Evolutionary conservation across 1,140 invertebrate species (phyloP).

Genomic region (Branchinecta lynchi): DNA sequence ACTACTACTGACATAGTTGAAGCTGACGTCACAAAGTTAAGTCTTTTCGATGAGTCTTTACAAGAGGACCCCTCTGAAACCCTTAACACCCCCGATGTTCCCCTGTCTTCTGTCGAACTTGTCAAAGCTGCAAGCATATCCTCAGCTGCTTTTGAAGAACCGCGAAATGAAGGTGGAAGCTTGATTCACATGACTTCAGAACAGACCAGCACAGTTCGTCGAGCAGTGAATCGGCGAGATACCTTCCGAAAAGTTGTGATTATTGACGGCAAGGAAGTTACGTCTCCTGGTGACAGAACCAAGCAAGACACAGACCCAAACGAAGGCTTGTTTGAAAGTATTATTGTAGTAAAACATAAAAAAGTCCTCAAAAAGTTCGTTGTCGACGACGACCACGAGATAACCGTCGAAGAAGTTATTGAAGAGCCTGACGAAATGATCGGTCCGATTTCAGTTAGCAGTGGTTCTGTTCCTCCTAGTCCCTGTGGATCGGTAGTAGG

Average conservation of each 20-base stretch:
- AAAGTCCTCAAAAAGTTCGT: slow-evolving; percentile 54
- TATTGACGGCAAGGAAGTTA: background rate
- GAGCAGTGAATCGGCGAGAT: background rate
- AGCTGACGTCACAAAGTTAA: too few relatives aligned
- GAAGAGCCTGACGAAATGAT: slow-evolving; percentile 67
- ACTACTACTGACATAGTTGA: too few relatives aligned
- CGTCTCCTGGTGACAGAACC: background rate
- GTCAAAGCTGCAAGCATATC: too few relatives aligned
- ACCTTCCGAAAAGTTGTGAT: slow-evolving; percentile 2
- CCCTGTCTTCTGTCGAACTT: too few relatives aligned
- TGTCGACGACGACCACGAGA: slow-evolving; percentile 64
- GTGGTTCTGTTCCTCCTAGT: background rate
- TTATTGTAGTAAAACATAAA: slow-evolving; percentile 50
- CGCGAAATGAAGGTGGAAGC: too few relatives aligned
- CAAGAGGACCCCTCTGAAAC: too few relatives aligned
- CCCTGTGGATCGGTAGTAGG: too few relatives aligned
- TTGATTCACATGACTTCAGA: too few relatives aligned
- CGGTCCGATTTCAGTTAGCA: slow-evolving; percentile 18
- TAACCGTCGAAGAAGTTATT: slow-evolving; percentile 58
- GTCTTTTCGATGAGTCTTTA: too few relatives aligned
- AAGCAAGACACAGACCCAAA: background rate
- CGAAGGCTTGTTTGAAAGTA: background rate
- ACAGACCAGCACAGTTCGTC: too few relatives aligned
- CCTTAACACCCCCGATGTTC: too few relatives aligned
- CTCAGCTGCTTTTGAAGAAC: too few relatives aligned